These are phyloP conservation scores for Phortica okadai DNA, from an alignment of 2,888 invertebrate species.

Conservation along the genomic window DNA sequence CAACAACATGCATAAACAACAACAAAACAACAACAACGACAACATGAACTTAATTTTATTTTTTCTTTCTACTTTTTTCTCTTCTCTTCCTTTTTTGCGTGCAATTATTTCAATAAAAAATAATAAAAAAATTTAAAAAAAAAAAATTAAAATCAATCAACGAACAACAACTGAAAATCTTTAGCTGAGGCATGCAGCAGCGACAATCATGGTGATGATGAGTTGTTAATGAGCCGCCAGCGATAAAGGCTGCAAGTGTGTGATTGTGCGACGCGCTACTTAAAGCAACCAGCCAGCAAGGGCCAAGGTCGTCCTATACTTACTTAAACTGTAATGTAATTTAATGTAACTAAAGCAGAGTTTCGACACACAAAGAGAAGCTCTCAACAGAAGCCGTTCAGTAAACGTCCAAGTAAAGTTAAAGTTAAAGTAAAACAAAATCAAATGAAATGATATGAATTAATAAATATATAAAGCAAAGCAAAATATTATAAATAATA, in stretches of 20 bases:
- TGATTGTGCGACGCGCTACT: not conserved
- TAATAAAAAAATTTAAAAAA: conserved; percentile 52
- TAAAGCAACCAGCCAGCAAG: not conserved
- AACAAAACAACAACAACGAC: conserved; percentile 43
- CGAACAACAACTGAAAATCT: not conserved
- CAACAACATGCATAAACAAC: conserved; percentile 10
- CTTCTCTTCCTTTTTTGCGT: conserved; percentile 45
- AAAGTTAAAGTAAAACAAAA: not conserved
- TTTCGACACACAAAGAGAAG: not conserved
- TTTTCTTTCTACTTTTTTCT: conserved; percentile 46
- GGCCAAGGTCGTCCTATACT: too few species aligned
- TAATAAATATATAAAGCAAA: conserved; percentile 28
- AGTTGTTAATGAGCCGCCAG: conserved; percentile 3
- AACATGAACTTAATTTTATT: conserved; percentile 42
- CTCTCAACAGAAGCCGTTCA: conserved; percentile 15
- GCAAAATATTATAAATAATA: conserved; percentile 29
- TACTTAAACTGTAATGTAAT: not conserved
- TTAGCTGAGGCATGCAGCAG: conserved; percentile 8
- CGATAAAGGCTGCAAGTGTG: conserved; percentile 24
- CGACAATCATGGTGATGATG: conserved; percentile 8
- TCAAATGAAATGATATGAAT: conserved; percentile 1
- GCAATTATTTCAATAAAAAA: conserved; percentile 32
- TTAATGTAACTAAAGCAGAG: conserved; percentile 12
- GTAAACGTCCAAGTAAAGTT: conserved; percentile 34
- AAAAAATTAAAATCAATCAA: conserved; percentile 36